Conservation (phyloP, 2,797 vertebrate genomes). For the Austrolebias charrua region DNA sequence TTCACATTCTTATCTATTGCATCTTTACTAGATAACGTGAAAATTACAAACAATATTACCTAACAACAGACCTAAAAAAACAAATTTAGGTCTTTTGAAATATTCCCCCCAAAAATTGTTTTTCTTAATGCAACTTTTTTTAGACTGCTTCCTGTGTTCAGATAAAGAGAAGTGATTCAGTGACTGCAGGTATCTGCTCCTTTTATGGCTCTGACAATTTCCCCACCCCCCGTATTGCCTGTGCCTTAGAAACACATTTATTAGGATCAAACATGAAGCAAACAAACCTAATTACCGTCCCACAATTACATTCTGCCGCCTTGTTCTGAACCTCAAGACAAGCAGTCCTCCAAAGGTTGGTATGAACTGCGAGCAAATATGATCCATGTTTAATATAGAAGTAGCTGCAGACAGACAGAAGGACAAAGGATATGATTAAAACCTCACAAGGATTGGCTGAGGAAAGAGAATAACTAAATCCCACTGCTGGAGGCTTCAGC, state of each 20-base stretch:
- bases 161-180: slow-evolving; percentile 5
- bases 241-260: slow-evolving; percentile 47
- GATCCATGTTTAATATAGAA: neutral
- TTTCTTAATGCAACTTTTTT: no score
- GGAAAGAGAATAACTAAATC: slow-evolving; percentile 58
- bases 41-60: no score
- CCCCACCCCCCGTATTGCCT: slow-evolving; percentile 6
- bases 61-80: no score
- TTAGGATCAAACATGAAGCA: slow-evolving; percentile 38
- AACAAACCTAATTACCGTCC: slow-evolving; percentile 47
- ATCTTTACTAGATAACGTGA: no score
- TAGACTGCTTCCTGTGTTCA: neutral
- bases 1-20: no score
- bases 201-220: slow-evolving; percentile 18
- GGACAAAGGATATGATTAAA: slow-evolving; percentile 49
- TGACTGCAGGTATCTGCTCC: slow-evolving; percentile 25
- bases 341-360: slow-evolving; percentile 21
- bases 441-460: slow-evolving; percentile 46
- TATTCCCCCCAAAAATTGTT: slow-evolving; percentile 6
- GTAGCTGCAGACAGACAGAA: slow-evolving; percentile 11
- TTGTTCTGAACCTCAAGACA: slow-evolving; percentile 19
- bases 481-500: slow-evolving; percentile 56
- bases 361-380: slow-evolving; percentile 19
- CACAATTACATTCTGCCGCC: slow-evolving; percentile 37
- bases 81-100: no score